Percentiles rank a stretch among this genome's conserved stretches.
Evolutionary conservation across 2,113 vertebrate genomes (phyloP).

Genomic region (Sylvietta virens): DNA sequence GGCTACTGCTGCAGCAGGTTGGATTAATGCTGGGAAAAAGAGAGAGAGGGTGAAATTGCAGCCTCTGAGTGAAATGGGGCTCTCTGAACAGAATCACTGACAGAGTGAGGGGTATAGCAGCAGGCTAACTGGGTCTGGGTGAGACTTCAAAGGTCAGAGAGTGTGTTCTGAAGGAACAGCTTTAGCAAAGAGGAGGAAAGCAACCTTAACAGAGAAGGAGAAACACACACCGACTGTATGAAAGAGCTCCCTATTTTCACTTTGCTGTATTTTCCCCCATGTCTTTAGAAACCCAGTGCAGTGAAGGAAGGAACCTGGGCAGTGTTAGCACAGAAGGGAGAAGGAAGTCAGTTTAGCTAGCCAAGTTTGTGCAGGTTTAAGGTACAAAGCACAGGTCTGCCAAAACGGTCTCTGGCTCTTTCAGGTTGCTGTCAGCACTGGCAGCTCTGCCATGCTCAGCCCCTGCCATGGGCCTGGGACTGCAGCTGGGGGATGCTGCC

Average conservation of each 20-base stretch:
- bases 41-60: not conserved
- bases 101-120: not conserved
- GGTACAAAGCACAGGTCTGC: not conserved
- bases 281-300: not conserved
- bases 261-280: rapidly evolving
- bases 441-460: rapidly evolving
- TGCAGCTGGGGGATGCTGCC: not conserved
- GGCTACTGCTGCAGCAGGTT: not conserved
- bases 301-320: not conserved
- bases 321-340: not conserved
- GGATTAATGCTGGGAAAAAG: not conserved
- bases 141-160: not conserved
- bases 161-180: not conserved
- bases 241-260: not conserved
- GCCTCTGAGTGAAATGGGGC: not conserved
- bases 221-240: not conserved
- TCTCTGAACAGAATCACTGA: not conserved
- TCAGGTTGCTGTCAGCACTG: not conserved
- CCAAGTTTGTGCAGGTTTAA: not conserved
- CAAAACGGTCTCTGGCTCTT: not conserved
- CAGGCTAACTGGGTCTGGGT: not conserved
- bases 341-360: not conserved
- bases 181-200: not conserved
- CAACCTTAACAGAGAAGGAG: not conserved
- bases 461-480: not conserved